Conservation (phyloP, 2,113 vertebrate species). For the Psettodes erumei region DNA sequence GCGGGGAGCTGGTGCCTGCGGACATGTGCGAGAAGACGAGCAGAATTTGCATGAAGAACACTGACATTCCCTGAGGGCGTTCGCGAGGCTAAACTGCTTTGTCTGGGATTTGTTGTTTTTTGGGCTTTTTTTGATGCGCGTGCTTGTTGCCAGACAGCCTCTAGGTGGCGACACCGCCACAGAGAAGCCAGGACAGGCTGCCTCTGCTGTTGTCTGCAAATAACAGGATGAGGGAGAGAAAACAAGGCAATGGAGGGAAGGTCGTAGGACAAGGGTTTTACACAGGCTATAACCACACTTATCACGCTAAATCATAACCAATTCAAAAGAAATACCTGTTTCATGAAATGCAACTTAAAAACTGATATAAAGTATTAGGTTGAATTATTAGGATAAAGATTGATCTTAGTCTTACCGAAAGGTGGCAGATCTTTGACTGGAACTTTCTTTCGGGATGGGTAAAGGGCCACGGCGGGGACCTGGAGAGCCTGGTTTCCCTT, state of each 20-base stretch:
- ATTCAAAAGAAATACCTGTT: too few relatives aligned
- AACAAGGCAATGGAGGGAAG: constrained; percentile 5
- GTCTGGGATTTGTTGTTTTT: constrained; percentile 45
- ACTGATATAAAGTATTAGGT: too few relatives aligned
- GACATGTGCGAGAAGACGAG: constrained; percentile 44
- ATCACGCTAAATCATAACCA: too few relatives aligned
- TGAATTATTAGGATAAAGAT: too few relatives aligned
- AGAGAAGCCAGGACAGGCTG: not conserved
- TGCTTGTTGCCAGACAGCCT: constrained; percentile 33
- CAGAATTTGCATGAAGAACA: constrained; percentile 48
- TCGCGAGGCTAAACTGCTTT: constrained; percentile 42
- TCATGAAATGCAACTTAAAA: not conserved
- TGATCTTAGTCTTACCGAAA: constrained; percentile 86
- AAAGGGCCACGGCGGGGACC: constrained; percentile 93
- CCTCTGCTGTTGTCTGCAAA: constrained; percentile 45
- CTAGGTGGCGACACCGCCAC: constrained; percentile 63
- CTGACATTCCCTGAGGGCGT: constrained; percentile 9
- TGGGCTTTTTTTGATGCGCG: not conserved
- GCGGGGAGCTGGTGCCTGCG: constrained; percentile 95
- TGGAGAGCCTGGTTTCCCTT: constrained; percentile 91
- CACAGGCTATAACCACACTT: not conserved
- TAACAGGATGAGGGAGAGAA: constrained; percentile 17
- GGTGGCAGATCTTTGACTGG: constrained; percentile 95
- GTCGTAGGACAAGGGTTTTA: not conserved
- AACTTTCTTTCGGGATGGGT: constrained; percentile 95